Evolutionary conservation across 2,888 invertebrate species (phyloP).

Genomic region (Agrochola litura): DNA sequence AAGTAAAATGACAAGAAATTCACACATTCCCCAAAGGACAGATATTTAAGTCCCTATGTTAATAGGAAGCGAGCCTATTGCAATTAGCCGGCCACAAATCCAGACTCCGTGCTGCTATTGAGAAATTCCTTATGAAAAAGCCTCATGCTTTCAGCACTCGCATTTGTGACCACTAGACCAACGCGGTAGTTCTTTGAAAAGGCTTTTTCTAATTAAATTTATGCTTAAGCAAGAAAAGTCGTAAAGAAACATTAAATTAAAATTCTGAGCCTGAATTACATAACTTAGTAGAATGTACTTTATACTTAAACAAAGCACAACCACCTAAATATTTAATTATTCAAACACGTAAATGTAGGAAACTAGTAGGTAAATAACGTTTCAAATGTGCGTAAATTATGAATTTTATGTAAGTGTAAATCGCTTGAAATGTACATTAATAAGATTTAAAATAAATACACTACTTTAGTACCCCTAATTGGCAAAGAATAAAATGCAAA

Average conservation of each 20-base stretch:
- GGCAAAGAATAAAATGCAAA: too few relatives aligned
- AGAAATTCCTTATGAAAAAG: not conserved
- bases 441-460: conserved; percentile 19
- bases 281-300: not conserved
- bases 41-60: too few relatives aligned
- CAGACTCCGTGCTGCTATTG: not conserved
- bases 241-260: conserved; percentile 3
- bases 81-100: conserved; percentile 7
- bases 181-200: conserved; percentile 1
- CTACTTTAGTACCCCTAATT: too few relatives aligned
- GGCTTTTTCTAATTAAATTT: conserved; percentile 10
- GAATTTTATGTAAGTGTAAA: conserved; percentile 25
- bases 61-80: not conserved
- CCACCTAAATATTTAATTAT: conserved; percentile 32
- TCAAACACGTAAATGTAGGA: not conserved
- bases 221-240: not conserved
- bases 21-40: not conserved
- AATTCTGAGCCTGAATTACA: not conserved
- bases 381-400: conserved; percentile 43
- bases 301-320: conserved; percentile 21
- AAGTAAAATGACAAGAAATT: not conserved
- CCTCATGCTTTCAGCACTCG: not conserved
- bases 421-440: conserved; percentile 23
- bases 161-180: not conserved
- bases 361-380: conserved; percentile 32